phyloP scores from a whole-genome alignment of 2,113 vertebrate species.

The Mesoclemmys tuberculata region DNA sequence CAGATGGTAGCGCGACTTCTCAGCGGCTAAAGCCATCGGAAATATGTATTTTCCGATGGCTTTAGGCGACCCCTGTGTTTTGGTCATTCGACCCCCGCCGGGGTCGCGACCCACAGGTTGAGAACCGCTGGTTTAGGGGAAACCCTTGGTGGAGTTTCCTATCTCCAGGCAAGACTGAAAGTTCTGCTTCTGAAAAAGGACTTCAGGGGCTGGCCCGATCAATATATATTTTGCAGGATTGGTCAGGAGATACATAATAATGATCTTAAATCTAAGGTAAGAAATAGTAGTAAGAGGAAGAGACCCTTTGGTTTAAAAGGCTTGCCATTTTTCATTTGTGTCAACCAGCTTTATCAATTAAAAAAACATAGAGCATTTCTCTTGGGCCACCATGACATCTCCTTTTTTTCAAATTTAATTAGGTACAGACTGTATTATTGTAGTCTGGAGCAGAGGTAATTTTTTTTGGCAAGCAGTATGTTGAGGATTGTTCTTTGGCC shows the following conservation, averaged over 20 bases:
- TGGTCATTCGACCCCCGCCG: no score
- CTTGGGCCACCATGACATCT: conserved; percentile 11
- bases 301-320: neutral
- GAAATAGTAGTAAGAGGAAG: neutral
- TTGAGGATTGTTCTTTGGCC: neutral
- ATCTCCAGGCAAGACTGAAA: neutral
- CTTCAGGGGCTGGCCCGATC: neutral
- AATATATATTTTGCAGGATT: neutral
- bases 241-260: neutral
- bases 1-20: no score
- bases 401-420: neutral
- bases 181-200: neutral
- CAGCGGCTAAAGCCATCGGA: no score
- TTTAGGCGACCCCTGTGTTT: no score
- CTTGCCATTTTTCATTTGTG: neutral
- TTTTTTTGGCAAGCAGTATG: neutral
- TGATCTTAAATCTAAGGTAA: neutral
- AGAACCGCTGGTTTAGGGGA: no score
- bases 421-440: neutral
- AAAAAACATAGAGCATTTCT: conserved; percentile 17
- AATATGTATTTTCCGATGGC: no score
- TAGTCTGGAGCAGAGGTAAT: neutral
- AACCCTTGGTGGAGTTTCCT: neutral
- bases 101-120: no score
- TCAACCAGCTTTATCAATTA: conserved; percentile 13